Base-by-base conservation (phyloP, 2,797 vertebrate species). In the Cossypha dichroa region DNA sequence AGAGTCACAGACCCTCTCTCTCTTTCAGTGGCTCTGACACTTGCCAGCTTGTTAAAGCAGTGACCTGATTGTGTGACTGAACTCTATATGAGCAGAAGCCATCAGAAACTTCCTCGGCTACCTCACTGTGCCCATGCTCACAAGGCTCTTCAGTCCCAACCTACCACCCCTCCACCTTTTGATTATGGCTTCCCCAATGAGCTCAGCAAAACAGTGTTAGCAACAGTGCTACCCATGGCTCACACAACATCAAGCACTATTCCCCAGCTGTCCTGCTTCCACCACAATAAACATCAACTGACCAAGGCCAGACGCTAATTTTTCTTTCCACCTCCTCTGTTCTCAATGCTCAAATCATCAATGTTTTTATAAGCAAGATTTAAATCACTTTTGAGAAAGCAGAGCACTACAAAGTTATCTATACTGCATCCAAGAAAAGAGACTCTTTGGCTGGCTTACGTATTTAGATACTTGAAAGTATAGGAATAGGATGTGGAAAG, bases 401-500 rank as follows among this genome's bases (percentile, higher is more conserved):
- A 76, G 28, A 76, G 33, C 25, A 43, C 51, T 40, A 54, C 26
- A 10, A 88, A 84, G 36, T 45, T 75, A 54, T 5, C 64, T 56
- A 54, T 25, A 21, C 4, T 43, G 51, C n/a, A 15, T 73, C 36
- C 18, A 77, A 55, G 49, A 80, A 87, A 66, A 64, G 9, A 85
- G 31, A 56, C 22, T 63, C 34, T 41, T 91, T 0, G 2, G 38
- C 22, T 62, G 46, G 10, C 6, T 79, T 43, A 66, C 3, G 0
- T 48, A 58, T 62, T 92, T 48, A 79, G 43, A 59, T 23, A 77
- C 33, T 51, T 59, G 4, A 60, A 88, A 76, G 40, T 33, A 54
- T 8, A 74, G n/a, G 38, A 80, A 56, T 9, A 79, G 38, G 41
- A 82, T 16, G 31, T 26, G 59, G 70, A 85, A 94, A 92, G 26